Evolutionary conservation across 2,888 invertebrate genomes (phyloP).

Genomic region (Pyralis farinalis): DNA sequence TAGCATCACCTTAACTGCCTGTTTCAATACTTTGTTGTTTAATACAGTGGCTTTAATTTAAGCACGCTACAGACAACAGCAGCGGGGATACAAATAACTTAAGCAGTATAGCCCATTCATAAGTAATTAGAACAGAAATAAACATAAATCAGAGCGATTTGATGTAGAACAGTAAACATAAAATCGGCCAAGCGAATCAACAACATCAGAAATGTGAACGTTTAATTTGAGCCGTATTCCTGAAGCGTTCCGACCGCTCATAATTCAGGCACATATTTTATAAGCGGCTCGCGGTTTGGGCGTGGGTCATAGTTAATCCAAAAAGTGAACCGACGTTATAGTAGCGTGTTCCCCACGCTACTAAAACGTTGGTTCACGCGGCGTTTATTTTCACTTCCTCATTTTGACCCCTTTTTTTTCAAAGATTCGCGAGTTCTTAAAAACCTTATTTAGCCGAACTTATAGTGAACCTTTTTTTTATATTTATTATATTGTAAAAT

Average conservation of each 20-base stretch:
- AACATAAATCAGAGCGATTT: slow-evolving; percentile 10
- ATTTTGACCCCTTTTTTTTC: too few relatives aligned
- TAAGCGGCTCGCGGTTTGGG: slow-evolving; percentile 47
- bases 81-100: too few relatives aligned
- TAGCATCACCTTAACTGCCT: too few relatives aligned
- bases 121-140: slow-evolving; percentile 8
- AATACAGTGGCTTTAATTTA: too few relatives aligned
- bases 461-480: too few relatives aligned
- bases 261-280: slow-evolving; percentile 67
- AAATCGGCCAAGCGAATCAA: not conserved
- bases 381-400: not conserved
- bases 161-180: slow-evolving; percentile 8
- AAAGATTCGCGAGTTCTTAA: too few relatives aligned
- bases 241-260: slow-evolving; percentile 39
- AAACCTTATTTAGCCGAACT: too few relatives aligned
- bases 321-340: slow-evolving; percentile 19
- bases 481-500: too few relatives aligned
- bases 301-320: slow-evolving; percentile 47
- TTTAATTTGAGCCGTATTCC: slow-evolving; percentile 49
- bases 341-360: too few relatives aligned
- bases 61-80: too few relatives aligned
- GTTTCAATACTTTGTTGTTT: too few relatives aligned
- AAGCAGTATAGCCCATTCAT: slow-evolving; percentile 3
- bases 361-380: not conserved
- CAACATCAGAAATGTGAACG: slow-evolving; percentile 15